These are phyloP conservation scores for Neosilurus mollespiculum DNA, from an alignment of 2,797 vertebrate species.

Conservation along the genomic window DNA sequence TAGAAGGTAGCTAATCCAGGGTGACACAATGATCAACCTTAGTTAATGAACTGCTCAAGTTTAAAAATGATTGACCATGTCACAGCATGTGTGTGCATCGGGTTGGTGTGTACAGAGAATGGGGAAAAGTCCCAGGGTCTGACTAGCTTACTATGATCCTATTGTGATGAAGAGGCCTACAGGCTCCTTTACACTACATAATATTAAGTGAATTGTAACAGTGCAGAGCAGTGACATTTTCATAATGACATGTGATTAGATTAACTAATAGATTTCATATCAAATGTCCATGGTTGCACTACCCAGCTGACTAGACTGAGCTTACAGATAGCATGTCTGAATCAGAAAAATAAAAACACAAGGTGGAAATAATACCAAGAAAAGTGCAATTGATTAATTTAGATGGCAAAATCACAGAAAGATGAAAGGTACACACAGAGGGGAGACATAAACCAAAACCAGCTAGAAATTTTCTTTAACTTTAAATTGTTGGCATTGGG, in stretches of 20 bases:
- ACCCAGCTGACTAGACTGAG: background rate
- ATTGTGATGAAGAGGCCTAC: no score
- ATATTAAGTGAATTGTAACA: constrained; percentile 14
- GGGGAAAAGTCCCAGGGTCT: background rate
- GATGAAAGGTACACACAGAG: no score
- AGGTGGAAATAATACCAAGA: background rate
- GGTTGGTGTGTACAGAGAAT: background rate
- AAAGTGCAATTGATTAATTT: background rate
- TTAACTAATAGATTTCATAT: background rate
- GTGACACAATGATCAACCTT: constrained; percentile 51
- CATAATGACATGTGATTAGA: background rate
- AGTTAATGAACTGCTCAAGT: constrained; percentile 45
- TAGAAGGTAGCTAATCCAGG: constrained; percentile 46
- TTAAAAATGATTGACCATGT: constrained; percentile 41
- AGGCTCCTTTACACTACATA: background rate
- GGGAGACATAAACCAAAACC: no score
- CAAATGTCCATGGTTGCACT: background rate
- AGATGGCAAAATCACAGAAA: no score
- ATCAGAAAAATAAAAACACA: background rate
- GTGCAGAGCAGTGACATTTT: no score
- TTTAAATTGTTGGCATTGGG: constrained; percentile 10
- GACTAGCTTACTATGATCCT: no score
- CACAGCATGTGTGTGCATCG: no score
- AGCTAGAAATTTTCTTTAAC: background rate
- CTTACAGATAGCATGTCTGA: background rate